Conservation (phyloP, 1,140 invertebrate genomes). For the Limonius californicus region DNA sequence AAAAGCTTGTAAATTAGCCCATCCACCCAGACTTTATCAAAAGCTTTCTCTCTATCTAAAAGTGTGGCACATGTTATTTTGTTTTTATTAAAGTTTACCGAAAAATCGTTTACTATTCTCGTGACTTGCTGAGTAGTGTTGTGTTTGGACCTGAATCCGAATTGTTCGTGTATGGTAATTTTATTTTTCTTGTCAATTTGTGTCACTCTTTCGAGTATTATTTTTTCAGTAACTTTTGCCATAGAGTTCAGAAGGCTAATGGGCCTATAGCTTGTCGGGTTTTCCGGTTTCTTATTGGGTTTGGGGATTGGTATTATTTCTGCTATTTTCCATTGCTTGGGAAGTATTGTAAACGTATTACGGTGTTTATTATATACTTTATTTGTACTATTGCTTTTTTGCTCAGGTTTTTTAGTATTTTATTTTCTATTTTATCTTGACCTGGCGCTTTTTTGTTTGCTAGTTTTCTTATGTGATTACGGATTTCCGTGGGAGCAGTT, state of each 20-base stretch:
- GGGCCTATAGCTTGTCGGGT: conserved; percentile 37
- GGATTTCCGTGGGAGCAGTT: conserved; percentile 21
- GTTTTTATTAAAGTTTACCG: conserved; percentile 35
- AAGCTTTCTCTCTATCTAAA: conserved; percentile 42
- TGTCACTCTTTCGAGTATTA: conserved; percentile 23
- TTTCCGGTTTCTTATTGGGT: conserved; percentile 33
- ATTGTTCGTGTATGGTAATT: conserved; percentile 39
- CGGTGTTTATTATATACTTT: conserved; percentile 34
- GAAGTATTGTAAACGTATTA: conserved; percentile 29
- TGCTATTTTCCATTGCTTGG: conserved; percentile 35
- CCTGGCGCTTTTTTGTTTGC: conserved; percentile 38
- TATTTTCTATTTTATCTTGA: conserved; percentile 32
- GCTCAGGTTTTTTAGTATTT: conserved; percentile 34
- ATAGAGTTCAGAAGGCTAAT: conserved; percentile 40
- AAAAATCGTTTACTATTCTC: conserved; percentile 40
- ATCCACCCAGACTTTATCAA: conserved; percentile 40
- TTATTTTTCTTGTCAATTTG: conserved; percentile 23
- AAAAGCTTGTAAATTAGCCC: conserved; percentile 39
- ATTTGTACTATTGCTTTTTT: conserved; percentile 25
- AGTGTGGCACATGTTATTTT: conserved; percentile 27
- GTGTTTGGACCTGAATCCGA: conserved; percentile 43
- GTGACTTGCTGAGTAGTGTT: conserved; percentile 43
- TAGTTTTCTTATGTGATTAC: conserved; percentile 30
- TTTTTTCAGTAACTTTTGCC: conserved; percentile 42
- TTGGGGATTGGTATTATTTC: conserved; percentile 40